Base-by-base conservation (phyloP, 2,113 vertebrate genomes). In the Syngnathus scovelli region DNA sequence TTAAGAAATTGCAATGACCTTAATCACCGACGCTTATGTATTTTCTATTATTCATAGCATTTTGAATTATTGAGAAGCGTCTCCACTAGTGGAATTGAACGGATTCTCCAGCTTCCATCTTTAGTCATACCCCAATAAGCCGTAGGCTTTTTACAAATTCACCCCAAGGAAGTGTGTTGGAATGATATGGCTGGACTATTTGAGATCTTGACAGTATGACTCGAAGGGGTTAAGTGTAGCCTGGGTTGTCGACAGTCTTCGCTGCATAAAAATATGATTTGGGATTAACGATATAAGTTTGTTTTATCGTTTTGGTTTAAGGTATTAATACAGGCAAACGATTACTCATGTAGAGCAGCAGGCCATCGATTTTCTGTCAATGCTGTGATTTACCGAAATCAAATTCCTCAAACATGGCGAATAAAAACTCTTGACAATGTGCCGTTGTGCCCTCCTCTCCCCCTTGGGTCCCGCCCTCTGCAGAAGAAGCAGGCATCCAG, bases 401-500 rank as follows among this genome's bases (percentile, higher is more conserved):
- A n/a, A n/a, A n/a, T n/a, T n/a, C n/a, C n/a, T n/a, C n/a, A n/a
- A n/a, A n/a, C n/a, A n/a, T n/a, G n/a, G n/a, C n/a, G n/a, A n/a
- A n/a, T n/a, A n/a, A n/a, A n/a, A n/a, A n/a, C n/a, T n/a, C n/a
- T n/a, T n/a, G 11, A 18, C 19, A 63, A 46, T 39, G 21, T 49
- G 2, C 15, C 12, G 0, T 43, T 43, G 41, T 43, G 12, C 41
- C 41, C 10, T 43, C 9, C 41, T 12, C 41, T 6, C 41, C 10
- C 41, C 9, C 41, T 33, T 33, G 27, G 27, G 27, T 33, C 7
- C 10, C 21, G 15, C 21, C 60, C 21, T 16, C 58, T 21, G 0
- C 90, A 98, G 95, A 94, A 93, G 80, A 93, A 95, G 74, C 96
- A 99, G 85, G 93, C 94, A 0, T 90, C 92, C 13, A 99, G 95